Conservation (phyloP, 2,888 invertebrate species). For the Xylocampa areola region DNA sequence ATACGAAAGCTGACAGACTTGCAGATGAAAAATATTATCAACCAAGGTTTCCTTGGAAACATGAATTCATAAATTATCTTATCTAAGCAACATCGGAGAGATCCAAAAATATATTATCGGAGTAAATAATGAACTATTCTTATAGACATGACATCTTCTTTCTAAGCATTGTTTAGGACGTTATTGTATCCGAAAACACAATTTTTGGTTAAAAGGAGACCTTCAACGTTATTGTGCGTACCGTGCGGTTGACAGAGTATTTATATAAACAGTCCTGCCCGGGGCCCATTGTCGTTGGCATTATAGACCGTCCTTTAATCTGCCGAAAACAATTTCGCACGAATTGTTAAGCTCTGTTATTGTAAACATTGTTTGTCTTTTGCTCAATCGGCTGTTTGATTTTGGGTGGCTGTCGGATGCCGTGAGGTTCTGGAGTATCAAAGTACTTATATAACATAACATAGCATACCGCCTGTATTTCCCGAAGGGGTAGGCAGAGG, state of each 20-base stretch:
- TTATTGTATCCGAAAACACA: conserved; percentile 79
- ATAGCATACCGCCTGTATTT: too few relatives aligned
- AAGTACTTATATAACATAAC: too few relatives aligned
- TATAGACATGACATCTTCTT: conserved; percentile 66
- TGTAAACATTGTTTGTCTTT: conserved; percentile 56
- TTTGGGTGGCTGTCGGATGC: conserved; percentile 23
- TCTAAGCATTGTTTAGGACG: conserved; percentile 61
- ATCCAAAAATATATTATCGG: conserved; percentile 35
- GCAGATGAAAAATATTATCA: too few relatives aligned
- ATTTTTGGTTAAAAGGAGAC: conserved; percentile 78
- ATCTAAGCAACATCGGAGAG: conserved; percentile 30
- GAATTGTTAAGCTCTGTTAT: conserved; percentile 58
- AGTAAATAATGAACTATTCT: conserved; percentile 64
- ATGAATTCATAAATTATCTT: conserved; percentile 31
- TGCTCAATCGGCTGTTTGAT: conserved; percentile 48
- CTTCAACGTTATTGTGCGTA: conserved; percentile 74
- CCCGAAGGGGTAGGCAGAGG: too few relatives aligned
- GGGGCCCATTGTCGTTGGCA: conserved; percentile 74
- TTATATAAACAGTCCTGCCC: conserved; percentile 75
- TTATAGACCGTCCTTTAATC: conserved; percentile 75
- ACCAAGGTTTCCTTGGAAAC: conserved; percentile 5
- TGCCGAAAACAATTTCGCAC: conserved; percentile 74
- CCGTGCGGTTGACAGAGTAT: conserved; percentile 82
- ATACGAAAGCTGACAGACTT: too few relatives aligned
- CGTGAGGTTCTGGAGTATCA: conserved; percentile 29